Conservation (phyloP, 2,113 vertebrate genomes). For the Raphicerus campestris region DNA sequence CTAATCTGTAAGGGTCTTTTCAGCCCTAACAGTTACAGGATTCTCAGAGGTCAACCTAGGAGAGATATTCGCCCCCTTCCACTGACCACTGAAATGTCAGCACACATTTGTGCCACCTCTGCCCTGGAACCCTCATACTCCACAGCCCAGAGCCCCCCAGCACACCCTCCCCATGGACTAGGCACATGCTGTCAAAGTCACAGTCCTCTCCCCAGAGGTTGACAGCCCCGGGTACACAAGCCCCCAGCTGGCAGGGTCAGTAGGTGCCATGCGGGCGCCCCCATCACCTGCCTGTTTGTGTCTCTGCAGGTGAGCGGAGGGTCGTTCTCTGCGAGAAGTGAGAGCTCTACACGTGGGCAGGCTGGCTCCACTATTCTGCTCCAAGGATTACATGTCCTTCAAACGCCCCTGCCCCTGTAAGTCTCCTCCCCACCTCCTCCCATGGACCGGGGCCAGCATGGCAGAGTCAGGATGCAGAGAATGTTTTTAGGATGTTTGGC, state of each 20-base stretch:
- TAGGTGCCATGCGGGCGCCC: rapidly evolving
- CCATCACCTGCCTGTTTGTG: slow-evolving; percentile 60
- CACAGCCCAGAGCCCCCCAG: not conserved
- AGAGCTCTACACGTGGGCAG: slow-evolving; percentile 79
- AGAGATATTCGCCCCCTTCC: not conserved
- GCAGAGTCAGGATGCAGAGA: not conserved
- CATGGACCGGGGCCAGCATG: not conserved
- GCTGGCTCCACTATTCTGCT: slow-evolving; percentile 83
- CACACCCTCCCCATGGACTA: not conserved
- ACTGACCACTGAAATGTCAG: not conserved
- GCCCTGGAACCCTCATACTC: not conserved
- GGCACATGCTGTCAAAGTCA: not conserved
- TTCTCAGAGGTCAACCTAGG: not conserved
- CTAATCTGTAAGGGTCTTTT: not conserved
- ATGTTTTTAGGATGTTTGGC: not conserved
- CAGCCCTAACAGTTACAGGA: not conserved
- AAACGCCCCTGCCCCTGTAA: slow-evolving; percentile 92
- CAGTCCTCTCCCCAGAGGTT: not conserved
- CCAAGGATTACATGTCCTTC: slow-evolving; percentile 89
- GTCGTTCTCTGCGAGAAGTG: slow-evolving; percentile 76
- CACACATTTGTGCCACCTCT: not conserved
- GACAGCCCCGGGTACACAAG: not conserved
- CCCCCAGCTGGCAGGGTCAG: not conserved
- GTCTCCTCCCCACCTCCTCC: slow-evolving; percentile 19
- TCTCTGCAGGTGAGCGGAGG: slow-evolving; percentile 78